Base-by-base conservation (phyloP, 2,888 invertebrate species). In the Heliconius charithonia region DNA sequence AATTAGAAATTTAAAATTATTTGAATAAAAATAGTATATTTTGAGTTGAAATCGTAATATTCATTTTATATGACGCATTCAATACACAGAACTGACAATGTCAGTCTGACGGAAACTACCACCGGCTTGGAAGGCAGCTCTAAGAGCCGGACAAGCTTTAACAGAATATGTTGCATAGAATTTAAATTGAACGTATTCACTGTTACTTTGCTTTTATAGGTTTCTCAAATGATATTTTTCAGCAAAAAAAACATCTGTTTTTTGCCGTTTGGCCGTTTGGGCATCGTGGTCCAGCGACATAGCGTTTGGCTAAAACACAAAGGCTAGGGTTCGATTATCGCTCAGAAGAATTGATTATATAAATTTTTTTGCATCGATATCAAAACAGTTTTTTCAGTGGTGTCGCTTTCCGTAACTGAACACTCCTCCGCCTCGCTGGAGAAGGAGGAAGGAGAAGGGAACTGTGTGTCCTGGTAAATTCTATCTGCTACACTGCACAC, bases 121-220 rank as follows among this genome's bases (percentile, higher is more conserved):
- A 67, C 13, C 67, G 41, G 41, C 69, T 45, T 45, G n/a, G 25
- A 45, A 69, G 41, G 25, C 41, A 45, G 41, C 25, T 69, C n/a
- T 45, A 25, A 41, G 41, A 69, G 25, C 41, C 37, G 67, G 67
- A 69, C 69, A 16, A 69, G 69, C n/a, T 45, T 69, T 41, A 41
- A 27, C 25, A 37, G 67, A 67, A 51, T 51, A 51, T n/a, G n/a
- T 67, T 37, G 10, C 67, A 67, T 37, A 69, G 69, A 67, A 67
- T 67, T 69, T 45, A 41, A 41, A 69, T 41, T 25, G 13, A 45
- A 16, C n/a, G 25, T 25, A 69, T 41, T 41, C 25, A 37, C 25
- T 69, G 25, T n/a, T 69, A 16, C 16, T 69, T 25, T 41, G 13
- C 37, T 67, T 63, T 10, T 10, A 62, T 12, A 25, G n/a, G 27